Conservation (phyloP, 53 echinoderm and acorn worm species). For the Luidia sarsii region DNA sequence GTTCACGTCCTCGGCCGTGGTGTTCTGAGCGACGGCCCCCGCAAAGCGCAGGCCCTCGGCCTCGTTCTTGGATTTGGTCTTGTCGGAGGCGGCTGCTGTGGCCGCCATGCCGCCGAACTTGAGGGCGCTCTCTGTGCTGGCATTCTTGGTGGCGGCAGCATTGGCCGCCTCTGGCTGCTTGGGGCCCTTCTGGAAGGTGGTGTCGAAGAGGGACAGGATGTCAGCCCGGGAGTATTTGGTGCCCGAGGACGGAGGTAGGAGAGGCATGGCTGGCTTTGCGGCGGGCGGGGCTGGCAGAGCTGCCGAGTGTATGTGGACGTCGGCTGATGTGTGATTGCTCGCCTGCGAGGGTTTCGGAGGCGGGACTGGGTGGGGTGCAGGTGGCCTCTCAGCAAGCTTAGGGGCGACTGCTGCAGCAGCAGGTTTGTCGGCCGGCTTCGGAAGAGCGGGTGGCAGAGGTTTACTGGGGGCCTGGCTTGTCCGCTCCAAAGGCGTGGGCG, state of each 20-base stretch:
- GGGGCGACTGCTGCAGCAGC: conserved; percentile 7
- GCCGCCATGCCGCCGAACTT: conserved; percentile 20
- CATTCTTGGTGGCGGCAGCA: conserved; percentile 3
- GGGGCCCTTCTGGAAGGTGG: conserved; percentile 33
- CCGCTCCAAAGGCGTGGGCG: background rate
- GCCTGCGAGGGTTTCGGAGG: conserved; percentile 23
- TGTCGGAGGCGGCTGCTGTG: conserved; percentile 19
- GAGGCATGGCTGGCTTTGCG: conserved; percentile 40
- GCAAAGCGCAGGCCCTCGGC: conserved; percentile 30
- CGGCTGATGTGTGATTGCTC: background rate
- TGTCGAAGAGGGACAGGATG: conserved; percentile 49
- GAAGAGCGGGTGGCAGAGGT: background rate
- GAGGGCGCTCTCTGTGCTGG: conserved; percentile 32
- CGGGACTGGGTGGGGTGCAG: conserved; percentile 17
- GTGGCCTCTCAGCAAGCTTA: conserved; percentile 32
- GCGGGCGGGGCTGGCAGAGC: background rate
- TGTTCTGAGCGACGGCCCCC: conserved; percentile 34
- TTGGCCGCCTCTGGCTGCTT: conserved; percentile 22
- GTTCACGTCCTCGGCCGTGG: conserved; percentile 23
- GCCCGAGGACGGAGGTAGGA: conserved; percentile 12
- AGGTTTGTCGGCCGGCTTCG: conserved; percentile 41
- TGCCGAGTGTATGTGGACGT: conserved; percentile 11
- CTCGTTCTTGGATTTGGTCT: conserved; percentile 46
- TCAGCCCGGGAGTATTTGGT: conserved; percentile 35
- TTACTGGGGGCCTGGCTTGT: background rate